phyloP scores from a whole-genome alignment of 2,888 invertebrate species.

The Rhamnusium bicolor region DNA sequence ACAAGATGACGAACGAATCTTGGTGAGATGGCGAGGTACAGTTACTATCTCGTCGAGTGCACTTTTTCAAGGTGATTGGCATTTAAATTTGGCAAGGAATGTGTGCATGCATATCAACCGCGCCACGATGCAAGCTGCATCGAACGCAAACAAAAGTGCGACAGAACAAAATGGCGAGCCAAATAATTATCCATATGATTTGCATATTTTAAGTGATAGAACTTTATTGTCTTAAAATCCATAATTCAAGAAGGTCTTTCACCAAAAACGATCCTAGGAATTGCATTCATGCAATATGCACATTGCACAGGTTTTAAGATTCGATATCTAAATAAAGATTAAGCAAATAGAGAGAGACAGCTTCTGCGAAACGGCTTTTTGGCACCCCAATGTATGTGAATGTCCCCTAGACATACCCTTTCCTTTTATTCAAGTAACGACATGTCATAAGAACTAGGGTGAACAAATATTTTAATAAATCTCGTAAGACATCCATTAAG shows the following conservation, averaged over 20 bases:
- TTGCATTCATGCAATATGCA: too few relatives aligned
- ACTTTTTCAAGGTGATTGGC: conserved; percentile 52
- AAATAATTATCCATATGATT: not conserved
- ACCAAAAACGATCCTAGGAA: not conserved
- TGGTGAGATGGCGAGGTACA: conserved; percentile 25
- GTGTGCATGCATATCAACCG: not conserved
- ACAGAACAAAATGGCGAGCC: conserved; percentile 16
- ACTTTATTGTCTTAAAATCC: not conserved
- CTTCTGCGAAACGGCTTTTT: conserved; percentile 31
- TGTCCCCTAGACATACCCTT: conserved; percentile 42
- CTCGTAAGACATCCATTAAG: not conserved
- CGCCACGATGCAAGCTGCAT: conserved; percentile 24
- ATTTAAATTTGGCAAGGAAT: conserved; percentile 49
- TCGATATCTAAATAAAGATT: not conserved
- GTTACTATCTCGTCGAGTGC: conserved; percentile 41
- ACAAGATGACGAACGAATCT: not conserved
- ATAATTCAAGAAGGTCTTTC: not conserved
- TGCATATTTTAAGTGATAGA: not conserved
- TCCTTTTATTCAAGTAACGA: not conserved
- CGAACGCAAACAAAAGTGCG: not conserved
- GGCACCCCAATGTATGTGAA: conserved; percentile 46
- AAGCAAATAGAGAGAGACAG: not conserved
- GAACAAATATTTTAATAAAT: conserved; percentile 4
- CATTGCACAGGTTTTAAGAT: not conserved
- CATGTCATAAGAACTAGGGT: conserved; percentile 2